These are phyloP conservation scores for Ophonus ardosiacus DNA, from an alignment of 2,888 invertebrate species.

Conservation along the genomic window DNA sequence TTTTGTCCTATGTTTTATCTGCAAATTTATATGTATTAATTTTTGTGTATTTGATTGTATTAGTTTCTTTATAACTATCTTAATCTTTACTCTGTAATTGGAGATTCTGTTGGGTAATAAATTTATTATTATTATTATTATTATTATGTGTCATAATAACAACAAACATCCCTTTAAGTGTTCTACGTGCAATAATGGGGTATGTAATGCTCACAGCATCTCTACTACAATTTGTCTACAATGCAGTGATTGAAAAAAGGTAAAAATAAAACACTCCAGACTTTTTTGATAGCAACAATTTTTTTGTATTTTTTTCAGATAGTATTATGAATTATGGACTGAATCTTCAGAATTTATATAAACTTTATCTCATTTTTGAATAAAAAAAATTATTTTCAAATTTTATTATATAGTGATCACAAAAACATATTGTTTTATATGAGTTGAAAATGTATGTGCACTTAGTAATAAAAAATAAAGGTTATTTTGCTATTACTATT, in stretches of 20 bases:
- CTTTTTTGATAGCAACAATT: neutral
- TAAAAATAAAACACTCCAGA: neutral
- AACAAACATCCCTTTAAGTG: conserved; percentile 3
- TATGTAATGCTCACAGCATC: neutral
- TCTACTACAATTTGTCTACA: neutral
- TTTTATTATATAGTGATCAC: neutral
- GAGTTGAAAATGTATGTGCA: neutral
- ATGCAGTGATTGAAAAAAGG: neutral
- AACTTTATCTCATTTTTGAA: neutral
- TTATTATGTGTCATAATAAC: neutral
- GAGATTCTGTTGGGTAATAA: too few species aligned
- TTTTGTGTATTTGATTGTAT: too few species aligned
- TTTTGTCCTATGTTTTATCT: too few species aligned
- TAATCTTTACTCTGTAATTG: too few species aligned
- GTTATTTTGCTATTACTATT: neutral
- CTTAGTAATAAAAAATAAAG: neutral
- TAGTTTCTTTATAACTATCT: too few species aligned
- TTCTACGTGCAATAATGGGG: neutral
- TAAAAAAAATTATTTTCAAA: neutral
- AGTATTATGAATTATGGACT: neutral
- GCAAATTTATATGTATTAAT: too few species aligned
- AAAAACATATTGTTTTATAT: conserved; percentile 3
- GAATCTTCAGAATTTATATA: neutral
- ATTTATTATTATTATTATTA: too few species aligned
- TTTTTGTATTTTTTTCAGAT: conserved; percentile 7